Base-by-base conservation (phyloP, 2,113 vertebrate species). In the Thunnus thynnus region DNA sequence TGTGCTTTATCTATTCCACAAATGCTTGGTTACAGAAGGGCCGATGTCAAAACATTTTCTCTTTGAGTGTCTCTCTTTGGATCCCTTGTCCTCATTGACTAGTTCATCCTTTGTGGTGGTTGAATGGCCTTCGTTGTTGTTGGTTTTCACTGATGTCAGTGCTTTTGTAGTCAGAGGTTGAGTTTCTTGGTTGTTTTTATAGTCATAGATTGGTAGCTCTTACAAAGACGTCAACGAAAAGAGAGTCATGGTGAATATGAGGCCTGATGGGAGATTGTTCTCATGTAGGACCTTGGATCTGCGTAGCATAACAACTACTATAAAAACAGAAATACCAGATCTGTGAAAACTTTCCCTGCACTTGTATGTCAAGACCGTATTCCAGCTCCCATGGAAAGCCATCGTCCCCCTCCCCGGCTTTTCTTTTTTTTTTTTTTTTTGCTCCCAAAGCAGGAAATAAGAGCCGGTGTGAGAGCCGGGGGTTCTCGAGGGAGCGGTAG, bases 401-500 rank as follows among this genome's bases (percentile, higher is more conserved):
- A 22, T 3, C n/a, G 16, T 77, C 72, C 17, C 46, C 46, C 22
- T 22, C 46, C 54, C 4, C 0, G 22, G 22, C 9, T 69, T 78
- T 72, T 51, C 51, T 25, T 63, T 62, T 79, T 72, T 63, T 22
- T 70, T 36, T 36, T 36, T 41, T 9, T 41, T 2, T 7, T 7
- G 36, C 36, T 41, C 44, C 32, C 72, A 11, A 18, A 30, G 78
- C 70, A 76, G 74, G 77, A 90, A 87, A 81, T 85, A 85, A 70
- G 56, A 46, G 74, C 30, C 27, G 27, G 78, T 62, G 69, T 74
- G 81, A 78, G 89, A 83, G 86, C 58, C 1, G 22, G 22, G 10
- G 44, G 54, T 68, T 76, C 83, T 82, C 60, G 0, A 2, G 91
- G 91, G 87, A 84, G 76, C 73, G 51, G 82, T 83, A 87, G 86